Conservation (phyloP, 2,888 invertebrate species). For the Dione vanillae region DNA sequence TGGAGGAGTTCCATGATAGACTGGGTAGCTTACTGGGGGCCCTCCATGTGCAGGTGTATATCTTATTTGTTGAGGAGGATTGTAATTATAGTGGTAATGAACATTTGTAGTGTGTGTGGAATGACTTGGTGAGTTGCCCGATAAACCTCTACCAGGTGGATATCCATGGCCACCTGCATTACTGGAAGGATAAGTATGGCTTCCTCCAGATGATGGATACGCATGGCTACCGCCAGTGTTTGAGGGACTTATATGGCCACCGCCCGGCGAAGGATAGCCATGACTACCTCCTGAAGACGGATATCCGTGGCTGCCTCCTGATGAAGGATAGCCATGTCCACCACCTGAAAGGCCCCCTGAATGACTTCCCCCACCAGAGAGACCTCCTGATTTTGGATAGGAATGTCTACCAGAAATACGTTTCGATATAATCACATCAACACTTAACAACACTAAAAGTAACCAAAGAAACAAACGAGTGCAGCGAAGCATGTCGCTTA, state of each 20-base stretch:
- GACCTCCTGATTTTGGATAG: conserved; percentile 55
- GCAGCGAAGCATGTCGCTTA: conserved; percentile 48
- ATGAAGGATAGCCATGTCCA: conserved; percentile 49
- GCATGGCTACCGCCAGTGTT: conserved; percentile 47
- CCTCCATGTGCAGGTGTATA: conserved; percentile 65
- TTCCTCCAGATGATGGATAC: conserved; percentile 51
- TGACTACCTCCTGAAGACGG: conserved; percentile 59
- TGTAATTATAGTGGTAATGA: conserved; percentile 70
- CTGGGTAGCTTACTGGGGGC: conserved; percentile 63
- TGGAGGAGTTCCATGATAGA: conserved; percentile 70
- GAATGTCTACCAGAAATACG: conserved; percentile 52
- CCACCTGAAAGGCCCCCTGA: conserved; percentile 57
- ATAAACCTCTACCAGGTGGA: conserved; percentile 51
- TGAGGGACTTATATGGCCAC: conserved; percentile 46
- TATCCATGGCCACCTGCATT: conserved; percentile 46
- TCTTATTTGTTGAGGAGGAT: conserved; percentile 69
- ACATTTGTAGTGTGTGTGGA: conserved; percentile 55
- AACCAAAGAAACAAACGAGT: conserved; percentile 60
- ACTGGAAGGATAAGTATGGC: conserved; percentile 53
- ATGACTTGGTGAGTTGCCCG: conserved; percentile 48
- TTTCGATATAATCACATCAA: conserved; percentile 53
- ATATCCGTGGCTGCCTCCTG: conserved; percentile 50
- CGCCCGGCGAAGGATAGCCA: conserved; percentile 52
- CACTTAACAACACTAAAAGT: conserved; percentile 57
- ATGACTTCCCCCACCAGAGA: conserved; percentile 55